Evolutionary conservation across 1,140 invertebrate species (phyloP), one percentile per base, ranked within the genome.

Genomic region (Ptiloglossa arizonensis): DNA sequence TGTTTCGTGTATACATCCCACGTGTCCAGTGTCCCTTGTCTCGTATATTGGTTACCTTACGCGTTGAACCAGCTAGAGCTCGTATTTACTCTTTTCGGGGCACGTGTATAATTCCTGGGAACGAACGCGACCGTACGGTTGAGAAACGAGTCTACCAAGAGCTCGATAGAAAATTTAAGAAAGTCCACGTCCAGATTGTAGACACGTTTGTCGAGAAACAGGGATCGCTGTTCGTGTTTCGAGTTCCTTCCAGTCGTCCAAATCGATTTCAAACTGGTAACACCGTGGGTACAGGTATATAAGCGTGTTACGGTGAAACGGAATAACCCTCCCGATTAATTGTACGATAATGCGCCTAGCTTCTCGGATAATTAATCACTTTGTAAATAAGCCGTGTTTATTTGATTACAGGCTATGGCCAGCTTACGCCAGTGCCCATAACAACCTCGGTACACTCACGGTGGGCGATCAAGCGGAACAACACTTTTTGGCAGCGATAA

Each of bases 381-480:
- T 70, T 77, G 56, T 62, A 67, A 74, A 74, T 74, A 79, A 71
- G 44, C 69, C 32, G 54, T 38, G 77, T 74, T 82, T 66, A 29
- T 77, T 71, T 82, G 67, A 66, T 93, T 93, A 56, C 89, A 98
- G 97, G 88, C 89, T 98, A 67, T 97, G 97, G 96, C 96, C 97
- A 29, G 94, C 94, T 24, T 97, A 98, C 90, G 96, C 97, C 0
- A 97, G 97, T 88, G 97, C 97, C 0, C 96, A 97, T 90, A 98
- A 98, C 89, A 98, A 98, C 92, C 94, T 98, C 38, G 97, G 97
- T 17, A 97, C 97, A 0, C 89, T 97, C 71, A 94, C 97, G 60
- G 91, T 93, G 17, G 94, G 95, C 50, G 93, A 93, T 9, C 94
- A 95, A 85, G 96, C 97, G 5, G 96, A 97, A 87, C 89, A 93